Evolutionary conservation across 2,888 invertebrate species (phyloP), one percentile per base, ranked within the genome.

Genomic region (Metellina segmentata): DNA sequence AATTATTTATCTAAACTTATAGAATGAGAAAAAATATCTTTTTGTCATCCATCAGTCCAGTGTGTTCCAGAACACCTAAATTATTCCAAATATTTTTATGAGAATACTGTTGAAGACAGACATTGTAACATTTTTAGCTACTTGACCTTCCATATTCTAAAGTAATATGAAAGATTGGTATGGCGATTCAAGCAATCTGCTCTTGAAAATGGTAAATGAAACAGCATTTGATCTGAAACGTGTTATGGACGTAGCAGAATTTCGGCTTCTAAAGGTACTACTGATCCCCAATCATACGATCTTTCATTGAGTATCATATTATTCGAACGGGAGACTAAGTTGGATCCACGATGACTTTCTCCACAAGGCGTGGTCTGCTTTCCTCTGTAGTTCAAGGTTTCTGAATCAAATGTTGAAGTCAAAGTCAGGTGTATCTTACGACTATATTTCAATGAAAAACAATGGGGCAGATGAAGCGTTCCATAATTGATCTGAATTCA

Each of bases 381-480:
- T 78, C 51, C 7, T 9, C 51, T 51, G n/a, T 78, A 52, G 78
- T 52, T 78, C 78, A 78, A 78, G 78, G 78, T 78, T 19, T 52
- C 51, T 78, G 16, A 16, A 19, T 4, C 19, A 16, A 16, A 78
- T 78, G 16, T 19, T 78, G 5, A 19, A 78, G 19, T 19, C 16
- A 51, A 78, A 51, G 49, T 78, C 51, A 78, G 51, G 49, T 78
- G 52, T 74, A 78, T 78, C 78, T 16, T 16, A 61, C 16, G 61
- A 61, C 16, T 16, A 61, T 16, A 19, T 51, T 78, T 78, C 52
- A 78, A n/a, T 19, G n/a, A 7, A 11, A 51, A 19, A 78, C 78
- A 78, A 78, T 51, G 7, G 78, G 52, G 2, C 51, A 49, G 19
- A 78, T 51, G 78, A 78, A 51, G 78, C 78, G 19, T 78, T 19